phyloP scores from a whole-genome alignment of 2,113 vertebrate genomes.

The Ctenomys sociabilis region DNA sequence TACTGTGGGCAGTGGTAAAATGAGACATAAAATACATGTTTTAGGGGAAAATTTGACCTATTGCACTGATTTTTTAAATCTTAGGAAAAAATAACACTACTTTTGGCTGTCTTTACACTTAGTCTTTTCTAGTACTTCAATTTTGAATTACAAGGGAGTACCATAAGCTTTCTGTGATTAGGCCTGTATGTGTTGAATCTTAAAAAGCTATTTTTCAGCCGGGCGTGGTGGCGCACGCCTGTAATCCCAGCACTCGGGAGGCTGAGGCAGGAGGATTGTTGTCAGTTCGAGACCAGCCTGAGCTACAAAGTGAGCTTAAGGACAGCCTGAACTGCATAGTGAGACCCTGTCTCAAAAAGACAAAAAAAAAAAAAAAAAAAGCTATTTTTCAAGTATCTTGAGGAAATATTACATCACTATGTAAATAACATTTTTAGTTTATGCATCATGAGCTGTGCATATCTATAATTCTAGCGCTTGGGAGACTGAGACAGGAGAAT shows the following conservation, averaged over 20 bases:
- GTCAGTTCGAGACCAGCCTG: too few species aligned
- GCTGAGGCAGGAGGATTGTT: too few species aligned
- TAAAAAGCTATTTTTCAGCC: neutral
- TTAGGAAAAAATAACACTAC: neutral
- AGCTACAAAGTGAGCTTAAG: too few species aligned
- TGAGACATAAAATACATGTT: neutral
- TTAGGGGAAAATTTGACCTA: neutral
- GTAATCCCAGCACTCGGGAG: too few species aligned
- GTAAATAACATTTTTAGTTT: neutral
- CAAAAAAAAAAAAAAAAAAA: too few species aligned
- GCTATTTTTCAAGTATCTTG: neutral
- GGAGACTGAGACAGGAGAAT: neutral
- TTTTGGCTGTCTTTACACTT: neutral
- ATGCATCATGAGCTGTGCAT: neutral
- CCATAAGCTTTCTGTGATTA: neutral
- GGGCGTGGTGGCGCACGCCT: too few species aligned
- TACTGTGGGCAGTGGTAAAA: neutral
- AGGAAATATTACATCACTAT: neutral
- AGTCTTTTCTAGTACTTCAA: neutral
- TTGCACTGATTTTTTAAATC: neutral
- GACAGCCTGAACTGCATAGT: too few species aligned
- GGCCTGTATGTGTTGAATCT: neutral
- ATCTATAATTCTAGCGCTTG: neutral
- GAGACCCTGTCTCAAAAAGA: too few species aligned
- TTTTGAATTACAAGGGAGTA: neutral